These are phyloP conservation scores for Onychorhynchus coronatus DNA, from an alignment of 2,113 vertebrate species.

Conservation along the genomic window DNA sequence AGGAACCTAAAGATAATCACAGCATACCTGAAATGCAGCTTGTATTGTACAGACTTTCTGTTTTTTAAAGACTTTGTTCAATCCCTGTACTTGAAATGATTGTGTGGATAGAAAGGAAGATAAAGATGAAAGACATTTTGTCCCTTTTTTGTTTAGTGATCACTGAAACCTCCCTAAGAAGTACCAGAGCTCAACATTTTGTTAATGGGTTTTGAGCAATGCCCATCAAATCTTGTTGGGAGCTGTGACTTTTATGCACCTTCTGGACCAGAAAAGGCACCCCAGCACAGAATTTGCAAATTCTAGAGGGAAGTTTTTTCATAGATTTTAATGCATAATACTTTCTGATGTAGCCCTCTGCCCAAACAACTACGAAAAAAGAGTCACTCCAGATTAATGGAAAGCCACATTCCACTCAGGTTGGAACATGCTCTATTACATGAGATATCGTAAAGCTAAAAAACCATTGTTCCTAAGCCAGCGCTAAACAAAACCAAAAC, in stretches of 20 bases:
- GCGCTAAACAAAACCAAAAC: neutral
- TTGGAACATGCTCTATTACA: neutral
- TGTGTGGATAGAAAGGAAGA: neutral
- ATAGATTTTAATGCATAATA: neutral
- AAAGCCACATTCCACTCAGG: constrained; percentile 38
- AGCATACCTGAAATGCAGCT: neutral
- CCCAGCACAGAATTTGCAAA: neutral
- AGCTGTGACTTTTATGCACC: neutral
- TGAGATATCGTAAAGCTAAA: neutral
- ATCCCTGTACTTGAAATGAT: neutral
- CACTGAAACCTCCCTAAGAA: neutral
- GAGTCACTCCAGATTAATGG: neutral
- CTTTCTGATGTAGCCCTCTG: neutral
- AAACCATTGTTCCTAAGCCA: neutral
- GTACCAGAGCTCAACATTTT: neutral
- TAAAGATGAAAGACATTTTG: neutral
- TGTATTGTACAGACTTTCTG: neutral
- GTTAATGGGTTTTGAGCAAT: neutral
- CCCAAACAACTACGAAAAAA: neutral
- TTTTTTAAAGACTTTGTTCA: neutral
- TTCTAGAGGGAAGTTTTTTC: neutral
- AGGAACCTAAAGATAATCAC: neutral
- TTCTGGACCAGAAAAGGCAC: neutral
- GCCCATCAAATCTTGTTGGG: neutral
- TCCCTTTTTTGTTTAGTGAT: neutral